Evolutionary conservation across 2,113 vertebrate species (phyloP), one percentile per base, ranked within the genome.

Genomic region (Eptesicus fuscus): DNA sequence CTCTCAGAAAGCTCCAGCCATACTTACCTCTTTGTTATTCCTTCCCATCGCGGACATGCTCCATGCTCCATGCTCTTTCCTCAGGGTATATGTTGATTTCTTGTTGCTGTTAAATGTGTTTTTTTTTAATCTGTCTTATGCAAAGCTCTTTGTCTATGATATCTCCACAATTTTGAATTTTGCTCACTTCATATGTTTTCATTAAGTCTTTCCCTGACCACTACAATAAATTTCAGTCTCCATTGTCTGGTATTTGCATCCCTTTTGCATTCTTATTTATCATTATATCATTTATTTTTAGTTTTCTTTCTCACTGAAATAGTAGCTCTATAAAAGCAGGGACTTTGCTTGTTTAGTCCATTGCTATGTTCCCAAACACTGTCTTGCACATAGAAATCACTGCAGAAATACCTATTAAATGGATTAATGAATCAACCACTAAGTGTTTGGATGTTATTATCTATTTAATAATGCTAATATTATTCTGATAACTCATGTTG

Each of bases 401-500:
- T 78, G 23, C 17, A 84, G 59, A 69, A 87, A 32, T 49, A 42
- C 28, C 32, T 89, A 25, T 32, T 89, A 44, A 91, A 59, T 90
- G 23, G 1, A 47, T 51, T 4, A 42, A 56, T 70, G 12, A 59
- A 28, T 92, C 35, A 92, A 23, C 35, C 49, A 35, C 25, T n/a
- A 40, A 74, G n/a, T 85, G 20, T 90, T 92, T 74, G 63, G 70
- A 67, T 88, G 18, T 42, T 70, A 35, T 35, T 20, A 61, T 86
- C 67, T 95, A 40, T 23, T 91, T 89, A 67, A 91, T 25, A 40
- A 8, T 88, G 14, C 67, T 95, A 83, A 86, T 74, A 87, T 63
- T 88, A 53, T 91, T 71, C 22, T 89, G 40, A n/a, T 86, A 92
- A 93, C n/a, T 79, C 32, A 79, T 40, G 22, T 87, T 88, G 65